phyloP scores from a whole-genome alignment of 2,113 vertebrate species.

The Hypanus sabinus region DNA sequence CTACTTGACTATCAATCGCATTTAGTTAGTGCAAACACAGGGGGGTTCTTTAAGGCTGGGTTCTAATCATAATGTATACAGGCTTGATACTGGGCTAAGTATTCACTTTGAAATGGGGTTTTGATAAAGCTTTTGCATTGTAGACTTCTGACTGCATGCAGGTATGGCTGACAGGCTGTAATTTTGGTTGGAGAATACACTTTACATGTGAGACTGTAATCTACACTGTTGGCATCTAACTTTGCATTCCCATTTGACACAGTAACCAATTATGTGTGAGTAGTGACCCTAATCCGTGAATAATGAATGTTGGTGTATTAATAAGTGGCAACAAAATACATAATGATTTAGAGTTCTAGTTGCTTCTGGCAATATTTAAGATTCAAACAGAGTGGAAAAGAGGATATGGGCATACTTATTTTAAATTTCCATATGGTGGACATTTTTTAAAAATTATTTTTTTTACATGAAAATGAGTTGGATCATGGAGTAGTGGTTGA shows the following conservation, averaged over 20 bases:
- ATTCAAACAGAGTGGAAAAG: not conserved
- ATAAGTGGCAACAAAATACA: constrained; percentile 17
- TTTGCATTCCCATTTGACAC: not conserved
- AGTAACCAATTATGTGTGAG: constrained; percentile 17
- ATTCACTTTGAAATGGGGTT: constrained; percentile 3
- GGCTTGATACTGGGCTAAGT: not conserved
- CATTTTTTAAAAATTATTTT: not conserved
- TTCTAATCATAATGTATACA: not conserved
- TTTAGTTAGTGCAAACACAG: not conserved
- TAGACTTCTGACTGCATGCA: not conserved
- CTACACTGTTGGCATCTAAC: constrained; percentile 16
- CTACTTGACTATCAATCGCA: not conserved
- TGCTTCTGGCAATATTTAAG: not conserved
- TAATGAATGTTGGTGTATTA: constrained; percentile 16
- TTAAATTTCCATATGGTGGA: not conserved
- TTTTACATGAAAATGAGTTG: not conserved
- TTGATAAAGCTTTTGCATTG: constrained; percentile 12
- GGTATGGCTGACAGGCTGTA: not conserved
- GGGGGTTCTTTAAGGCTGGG: not conserved
- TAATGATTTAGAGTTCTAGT: not conserved
- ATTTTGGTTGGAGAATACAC: not conserved
- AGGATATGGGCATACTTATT: not conserved
- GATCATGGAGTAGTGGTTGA: not conserved
- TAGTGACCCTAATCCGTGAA: not conserved
- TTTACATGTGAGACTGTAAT: constrained; percentile 1